Base-by-base conservation (phyloP, 2,113 vertebrate species). In the Sander vitreus region DNA sequence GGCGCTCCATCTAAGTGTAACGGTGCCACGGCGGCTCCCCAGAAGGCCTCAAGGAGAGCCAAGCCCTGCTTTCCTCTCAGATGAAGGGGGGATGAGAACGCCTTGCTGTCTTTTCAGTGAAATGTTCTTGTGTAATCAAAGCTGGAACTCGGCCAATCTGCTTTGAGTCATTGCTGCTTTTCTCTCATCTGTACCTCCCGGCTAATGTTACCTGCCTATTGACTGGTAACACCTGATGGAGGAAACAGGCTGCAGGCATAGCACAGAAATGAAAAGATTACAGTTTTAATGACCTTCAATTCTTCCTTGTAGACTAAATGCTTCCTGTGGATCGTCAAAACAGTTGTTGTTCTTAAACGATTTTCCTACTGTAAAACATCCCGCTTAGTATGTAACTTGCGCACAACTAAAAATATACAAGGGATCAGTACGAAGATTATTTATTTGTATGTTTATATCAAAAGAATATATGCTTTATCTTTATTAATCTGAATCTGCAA, bases 91-190 rank as follows among this genome's bases (percentile, higher is more conserved):
- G 9, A 14, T 50, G 19, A 72, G 74, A 43, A 58, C 5, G 16
- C 58, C 78, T 13, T n/a, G n/a, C 45, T 36, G 39, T 50, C 62
- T 55, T 30, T 30, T 7, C n/a, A 5, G 47, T 6, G 27, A 63
- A 51, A 63, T 4, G 12, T 39, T 82, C 23, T 1, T 47, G 12
- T 36, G 63, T 74, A 81, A 85, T 85, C 80, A 79, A 63, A 63
- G 67, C 51, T 54, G 74, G 78, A 84, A 19, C 15, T 68, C n/a
- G 2, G 65, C 50, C 72, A 15, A 33, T 47, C n/a, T 21, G 58
- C 30, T 43, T 71, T 76, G 72, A 11, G 27, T 73, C 85, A 63
- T 11, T 47, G 50, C 39, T 27, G 48, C 54, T 66, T 76, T 58
- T 43, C 65, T 64, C 12, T 51, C 3, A 0, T 19, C 27, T 54